phyloP scores from a whole-genome alignment of 2,888 invertebrate species.

The Theristus sp. region DNA sequence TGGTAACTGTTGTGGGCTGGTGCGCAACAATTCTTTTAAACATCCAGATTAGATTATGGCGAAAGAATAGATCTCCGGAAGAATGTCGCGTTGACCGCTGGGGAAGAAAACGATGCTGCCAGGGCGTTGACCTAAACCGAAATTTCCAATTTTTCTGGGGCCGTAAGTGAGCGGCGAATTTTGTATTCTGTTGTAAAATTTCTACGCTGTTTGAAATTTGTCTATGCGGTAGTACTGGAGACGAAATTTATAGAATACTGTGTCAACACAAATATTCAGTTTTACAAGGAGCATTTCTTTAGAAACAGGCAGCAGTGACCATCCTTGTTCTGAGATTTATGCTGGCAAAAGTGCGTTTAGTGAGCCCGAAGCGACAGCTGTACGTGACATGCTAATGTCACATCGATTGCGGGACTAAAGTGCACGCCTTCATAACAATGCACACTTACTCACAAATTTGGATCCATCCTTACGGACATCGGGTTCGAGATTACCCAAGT shows the following conservation, averaged over 20 bases:
- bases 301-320: constrained; percentile 16
- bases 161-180: background rate
- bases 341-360: constrained; percentile 24
- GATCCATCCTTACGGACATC: constrained; percentile 27
- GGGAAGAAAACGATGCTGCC: constrained; percentile 21
- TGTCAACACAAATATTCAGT: too few species aligned
- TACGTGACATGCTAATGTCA: constrained; percentile 20
- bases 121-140: constrained; percentile 26
- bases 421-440: constrained; percentile 26
- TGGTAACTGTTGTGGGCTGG: background rate
- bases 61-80: constrained; percentile 15
- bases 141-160: constrained; percentile 27
- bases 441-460: constrained; percentile 28
- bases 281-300: too few species aligned
- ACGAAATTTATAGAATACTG: too few species aligned
- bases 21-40: background rate
- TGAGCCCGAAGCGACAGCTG: constrained; percentile 22
- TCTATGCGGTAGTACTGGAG: too few species aligned
- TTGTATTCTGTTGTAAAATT: too few species aligned
- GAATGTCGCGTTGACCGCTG: background rate
- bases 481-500: constrained; percentile 17
- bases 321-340: constrained; percentile 26
- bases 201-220: too few species aligned
- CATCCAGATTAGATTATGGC: constrained; percentile 22
- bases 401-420: constrained; percentile 18